These are phyloP conservation scores for Burhinus oedicnemus DNA, from an alignment of 2,113 vertebrate species.

Conservation along the genomic window DNA sequence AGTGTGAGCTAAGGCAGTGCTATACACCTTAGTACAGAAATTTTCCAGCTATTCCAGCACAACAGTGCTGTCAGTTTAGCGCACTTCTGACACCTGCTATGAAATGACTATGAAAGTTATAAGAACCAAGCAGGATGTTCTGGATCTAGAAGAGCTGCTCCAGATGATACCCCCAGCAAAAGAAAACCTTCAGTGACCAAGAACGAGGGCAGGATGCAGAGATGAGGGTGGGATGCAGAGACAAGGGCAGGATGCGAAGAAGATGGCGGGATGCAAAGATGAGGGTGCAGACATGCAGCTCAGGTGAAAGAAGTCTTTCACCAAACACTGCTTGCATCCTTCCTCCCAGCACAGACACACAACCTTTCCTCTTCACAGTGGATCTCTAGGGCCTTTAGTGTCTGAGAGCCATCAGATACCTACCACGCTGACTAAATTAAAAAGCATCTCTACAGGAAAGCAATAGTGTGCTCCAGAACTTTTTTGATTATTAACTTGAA, in stretches of 20 bases:
- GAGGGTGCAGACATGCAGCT: accelerated
- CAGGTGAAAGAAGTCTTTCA: neutral
- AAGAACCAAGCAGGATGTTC: neutral
- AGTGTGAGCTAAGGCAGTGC: neutral
- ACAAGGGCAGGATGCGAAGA: neutral
- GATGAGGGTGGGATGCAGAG: neutral
- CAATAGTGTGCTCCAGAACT: neutral
- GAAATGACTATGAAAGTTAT: neutral
- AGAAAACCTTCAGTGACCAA: neutral
- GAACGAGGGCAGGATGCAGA: neutral
- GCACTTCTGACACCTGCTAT: neutral
- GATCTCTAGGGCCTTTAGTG: neutral
- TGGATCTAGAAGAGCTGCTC: neutral
- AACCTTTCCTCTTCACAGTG: neutral
- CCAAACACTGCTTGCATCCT: neutral
- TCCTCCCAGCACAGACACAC: neutral
- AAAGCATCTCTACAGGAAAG: neutral
- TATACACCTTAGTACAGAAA: neutral
- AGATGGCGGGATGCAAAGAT: neutral
- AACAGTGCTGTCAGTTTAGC: neutral
- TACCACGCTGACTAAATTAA: neutral
- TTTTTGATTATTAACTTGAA: neutral
- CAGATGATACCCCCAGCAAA: neutral
- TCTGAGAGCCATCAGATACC: neutral
- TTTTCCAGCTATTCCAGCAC: neutral